Evolutionary conservation across 2,113 vertebrate species (phyloP).

Genomic region (Picathartes gymnocephalus): DNA sequence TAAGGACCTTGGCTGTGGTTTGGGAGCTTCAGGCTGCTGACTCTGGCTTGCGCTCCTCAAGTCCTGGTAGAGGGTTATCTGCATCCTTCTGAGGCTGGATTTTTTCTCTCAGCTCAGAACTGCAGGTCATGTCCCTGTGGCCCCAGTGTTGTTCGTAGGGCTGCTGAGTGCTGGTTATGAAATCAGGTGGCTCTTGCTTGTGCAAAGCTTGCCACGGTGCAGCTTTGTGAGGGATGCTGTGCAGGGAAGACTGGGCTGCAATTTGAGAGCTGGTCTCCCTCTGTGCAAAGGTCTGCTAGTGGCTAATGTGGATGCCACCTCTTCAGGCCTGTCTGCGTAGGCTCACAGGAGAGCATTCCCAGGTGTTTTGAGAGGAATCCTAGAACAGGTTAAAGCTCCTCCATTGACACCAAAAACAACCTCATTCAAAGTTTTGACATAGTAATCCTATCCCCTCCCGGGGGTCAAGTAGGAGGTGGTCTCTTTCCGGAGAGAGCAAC

Average conservation of each 20-base stretch:
- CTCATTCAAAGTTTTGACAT: not conserved
- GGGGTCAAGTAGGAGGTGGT: not conserved
- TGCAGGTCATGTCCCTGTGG: fast-evolving
- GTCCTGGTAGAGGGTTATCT: not conserved
- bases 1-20: not conserved
- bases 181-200: not conserved
- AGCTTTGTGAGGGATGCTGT: not conserved
- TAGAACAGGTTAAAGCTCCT: not conserved
- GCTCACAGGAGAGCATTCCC: not conserved
- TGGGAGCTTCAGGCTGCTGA: not conserved
- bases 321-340: fast-evolving
- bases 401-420: not conserved
- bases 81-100: not conserved
- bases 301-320: not conserved
- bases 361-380: not conserved
- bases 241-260: not conserved
- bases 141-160: not conserved
- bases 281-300: not conserved
- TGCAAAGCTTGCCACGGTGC: not conserved
- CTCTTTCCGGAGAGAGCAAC: not conserved
- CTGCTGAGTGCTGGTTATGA: not conserved
- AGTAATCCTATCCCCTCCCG: not conserved
- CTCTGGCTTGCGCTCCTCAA: not conserved
- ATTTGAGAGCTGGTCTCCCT: not conserved
- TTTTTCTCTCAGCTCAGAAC: not conserved